phyloP scores from a whole-genome alignment of 2,888 invertebrate species.

The Euzophera pinguis region DNA sequence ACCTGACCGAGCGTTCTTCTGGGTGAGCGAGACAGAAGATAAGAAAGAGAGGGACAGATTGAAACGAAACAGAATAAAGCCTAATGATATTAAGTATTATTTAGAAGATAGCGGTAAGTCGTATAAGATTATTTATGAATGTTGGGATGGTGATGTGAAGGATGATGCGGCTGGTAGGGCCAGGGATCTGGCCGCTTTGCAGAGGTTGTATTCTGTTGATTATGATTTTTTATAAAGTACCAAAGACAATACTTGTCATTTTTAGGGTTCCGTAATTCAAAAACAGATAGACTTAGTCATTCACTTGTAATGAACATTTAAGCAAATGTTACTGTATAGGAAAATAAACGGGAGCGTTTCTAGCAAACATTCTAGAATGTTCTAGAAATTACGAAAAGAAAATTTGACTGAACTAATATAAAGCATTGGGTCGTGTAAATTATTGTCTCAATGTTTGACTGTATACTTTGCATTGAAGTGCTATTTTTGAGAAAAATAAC shows the following conservation, averaged over 20 bases:
- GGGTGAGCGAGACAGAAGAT: conserved; percentile 26
- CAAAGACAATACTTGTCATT: not conserved
- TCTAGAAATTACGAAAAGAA: no score
- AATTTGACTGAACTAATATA: no score
- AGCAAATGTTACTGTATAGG: no score
- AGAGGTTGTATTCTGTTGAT: conserved; percentile 45
- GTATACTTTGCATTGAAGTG: no score
- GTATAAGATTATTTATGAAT: conserved; percentile 25
- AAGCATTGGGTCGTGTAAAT: no score
- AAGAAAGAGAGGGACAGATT: conserved; percentile 15
- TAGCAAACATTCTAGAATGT: no score
- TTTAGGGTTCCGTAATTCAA: no score
- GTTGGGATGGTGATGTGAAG: conserved; percentile 25
- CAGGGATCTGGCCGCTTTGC: conserved; percentile 46
- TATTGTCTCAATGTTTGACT: no score
- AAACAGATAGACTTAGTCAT: no score
- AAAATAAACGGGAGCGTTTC: no score
- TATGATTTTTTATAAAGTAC: conserved; percentile 27
- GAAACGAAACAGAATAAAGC: conserved; percentile 9
- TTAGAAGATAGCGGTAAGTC: conserved; percentile 18
- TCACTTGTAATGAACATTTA: no score
- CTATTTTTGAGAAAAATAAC: no score
- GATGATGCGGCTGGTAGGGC: conserved; percentile 43
- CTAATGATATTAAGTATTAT: conserved; percentile 13
- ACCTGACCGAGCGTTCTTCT: conserved; percentile 37